Base-by-base conservation (phyloP, 2,797 vertebrate genomes). In the Gymnocypris eckloni region DNA sequence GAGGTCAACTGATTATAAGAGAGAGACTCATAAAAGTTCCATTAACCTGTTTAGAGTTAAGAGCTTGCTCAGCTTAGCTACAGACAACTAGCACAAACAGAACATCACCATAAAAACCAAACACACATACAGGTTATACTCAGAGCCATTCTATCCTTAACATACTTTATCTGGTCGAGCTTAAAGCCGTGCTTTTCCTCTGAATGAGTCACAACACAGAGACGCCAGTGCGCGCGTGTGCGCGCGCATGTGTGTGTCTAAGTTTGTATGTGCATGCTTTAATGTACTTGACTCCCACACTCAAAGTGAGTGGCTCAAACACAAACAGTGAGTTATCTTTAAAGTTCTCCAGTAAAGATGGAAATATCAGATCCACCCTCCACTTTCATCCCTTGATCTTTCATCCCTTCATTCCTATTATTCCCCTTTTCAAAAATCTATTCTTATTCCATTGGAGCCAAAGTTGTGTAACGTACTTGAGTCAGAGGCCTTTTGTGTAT, bases 51-150 rank as follows among this genome's bases (percentile, higher is more conserved):
- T 95, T 95, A 95, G 96, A 97, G 97, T 98, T 98, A 98, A 98
- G 96, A 92, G 95, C 94, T 93, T 98, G 98, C 97, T 97, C 96
- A 97, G 97, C 96, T 88, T 82, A 86, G 83, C 96, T 97, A 96
- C 96, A 97, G 97, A 97, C 98, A 98, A 97, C 96, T 96, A 95
- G 97, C 97, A 96, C 97, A 98, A 98, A 99, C 98, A 98, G 96
- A 98, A 96, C 96, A 97, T 97, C 96, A 95, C 96, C 96, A 96
- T 99, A 99, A 99, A 99, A 88, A 33, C 85, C 79, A 78, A 83
- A 79, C 28, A 70, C 87, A 50, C 71, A 73, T 72, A 76, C 48
- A 82, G 28, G 69, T 83, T 71, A 71, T 56, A 64, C 84, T 73
- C 48, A 71, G 43, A 66, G 39, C 66, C 52, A 69, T 64, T 45